Conservation (phyloP, 2,797 vertebrate species). For the Varecia variegata region DNA sequence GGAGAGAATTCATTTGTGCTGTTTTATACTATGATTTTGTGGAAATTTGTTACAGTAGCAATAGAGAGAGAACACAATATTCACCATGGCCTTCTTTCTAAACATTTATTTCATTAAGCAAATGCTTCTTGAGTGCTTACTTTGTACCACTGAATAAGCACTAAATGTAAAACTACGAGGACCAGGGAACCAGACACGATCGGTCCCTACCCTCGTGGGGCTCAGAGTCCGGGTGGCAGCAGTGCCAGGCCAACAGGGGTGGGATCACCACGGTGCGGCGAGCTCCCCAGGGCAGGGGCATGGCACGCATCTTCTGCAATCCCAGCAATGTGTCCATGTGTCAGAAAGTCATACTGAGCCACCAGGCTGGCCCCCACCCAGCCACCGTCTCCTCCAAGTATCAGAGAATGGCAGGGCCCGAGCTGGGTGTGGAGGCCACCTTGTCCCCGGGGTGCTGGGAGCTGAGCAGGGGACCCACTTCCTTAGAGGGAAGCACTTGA, state of each 20-base stretch:
- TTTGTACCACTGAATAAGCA: not conserved
- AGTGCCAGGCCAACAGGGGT: rapidly evolving
- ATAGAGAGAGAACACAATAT: rapidly evolving
- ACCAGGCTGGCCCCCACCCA: not conserved
- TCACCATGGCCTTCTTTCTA: not conserved
- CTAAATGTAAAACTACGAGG: too few relatives aligned
- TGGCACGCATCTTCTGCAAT: rapidly evolving
- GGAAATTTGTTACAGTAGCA: rapidly evolving
- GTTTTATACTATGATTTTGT: rapidly evolving
- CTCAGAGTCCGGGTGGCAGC: not conserved
- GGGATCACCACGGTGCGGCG: rapidly evolving
- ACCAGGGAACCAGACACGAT: rapidly evolving
- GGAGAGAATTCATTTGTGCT: rapidly evolving
- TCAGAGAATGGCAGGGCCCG: not conserved
- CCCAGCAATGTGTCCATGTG: rapidly evolving
- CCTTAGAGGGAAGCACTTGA: rapidly evolving
- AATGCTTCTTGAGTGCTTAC: not conserved
- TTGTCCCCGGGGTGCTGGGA: rapidly evolving
- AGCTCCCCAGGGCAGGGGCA: rapidly evolving
- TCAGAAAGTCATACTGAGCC: not conserved
- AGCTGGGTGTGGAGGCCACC: rapidly evolving
- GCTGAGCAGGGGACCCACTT: rapidly evolving
- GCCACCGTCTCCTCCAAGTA: not conserved
- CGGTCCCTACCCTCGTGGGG: rapidly evolving
- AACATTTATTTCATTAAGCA: not conserved